Conservation (phyloP, 2,797 vertebrate genomes). For the Brachyalestes nurse region DNA sequence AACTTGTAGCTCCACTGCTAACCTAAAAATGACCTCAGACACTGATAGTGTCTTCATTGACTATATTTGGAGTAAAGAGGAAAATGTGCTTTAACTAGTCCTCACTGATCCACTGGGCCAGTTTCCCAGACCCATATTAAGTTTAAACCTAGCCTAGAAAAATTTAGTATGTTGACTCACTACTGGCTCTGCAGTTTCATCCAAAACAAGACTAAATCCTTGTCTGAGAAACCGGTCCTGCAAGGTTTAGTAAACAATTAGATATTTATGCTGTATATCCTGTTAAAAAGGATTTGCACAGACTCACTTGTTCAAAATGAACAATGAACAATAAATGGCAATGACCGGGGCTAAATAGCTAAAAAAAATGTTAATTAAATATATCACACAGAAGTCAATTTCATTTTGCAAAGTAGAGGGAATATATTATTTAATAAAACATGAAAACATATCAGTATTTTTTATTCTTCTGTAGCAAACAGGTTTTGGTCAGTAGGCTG, state of each 20-base stretch:
- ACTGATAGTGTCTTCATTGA: neutral
- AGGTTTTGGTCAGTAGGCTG: too few species aligned
- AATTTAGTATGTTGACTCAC: neutral
- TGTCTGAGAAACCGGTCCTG: neutral
- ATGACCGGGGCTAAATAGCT: too few species aligned
- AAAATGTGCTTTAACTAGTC: neutral
- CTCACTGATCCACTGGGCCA: neutral
- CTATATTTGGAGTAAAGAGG: neutral
- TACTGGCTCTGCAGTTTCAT: neutral
- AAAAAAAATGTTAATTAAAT: too few species aligned
- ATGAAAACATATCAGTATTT: too few species aligned
- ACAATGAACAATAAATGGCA: too few species aligned
- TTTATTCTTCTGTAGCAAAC: too few species aligned
- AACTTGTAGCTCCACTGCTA: neutral
- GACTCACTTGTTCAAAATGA: too few species aligned
- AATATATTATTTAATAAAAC: too few species aligned
- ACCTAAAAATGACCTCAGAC: neutral
- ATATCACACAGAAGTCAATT: too few species aligned
- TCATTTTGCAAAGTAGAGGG: too few species aligned
- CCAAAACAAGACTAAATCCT: neutral
- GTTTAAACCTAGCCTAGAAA: neutral
- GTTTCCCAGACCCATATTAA: slow-evolving; percentile 5
- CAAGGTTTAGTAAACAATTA: neutral
- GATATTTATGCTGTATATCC: neutral
- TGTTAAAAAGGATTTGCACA: too few species aligned